Conservation (phyloP, 2,113 vertebrate species). For the Megaceryle maxima region DNA sequence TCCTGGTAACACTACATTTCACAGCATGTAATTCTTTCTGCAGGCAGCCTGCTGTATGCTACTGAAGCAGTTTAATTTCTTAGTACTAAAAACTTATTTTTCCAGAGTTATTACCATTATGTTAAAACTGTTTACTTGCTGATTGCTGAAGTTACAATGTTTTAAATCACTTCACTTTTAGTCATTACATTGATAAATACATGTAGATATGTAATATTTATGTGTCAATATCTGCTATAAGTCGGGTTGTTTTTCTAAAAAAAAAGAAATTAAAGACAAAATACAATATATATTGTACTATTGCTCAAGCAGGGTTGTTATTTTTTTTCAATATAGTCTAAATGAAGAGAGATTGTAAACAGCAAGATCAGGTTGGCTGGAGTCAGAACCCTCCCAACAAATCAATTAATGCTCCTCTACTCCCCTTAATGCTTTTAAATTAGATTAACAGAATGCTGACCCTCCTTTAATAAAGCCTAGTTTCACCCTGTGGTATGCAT, state of each 20-base stretch:
- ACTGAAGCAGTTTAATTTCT: background rate
- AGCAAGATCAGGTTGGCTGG: slow-evolving; percentile 8
- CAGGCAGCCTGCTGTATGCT: background rate
- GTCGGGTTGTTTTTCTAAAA: too few species aligned
- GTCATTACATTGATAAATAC: background rate
- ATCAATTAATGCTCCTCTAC: slow-evolving; percentile 53
- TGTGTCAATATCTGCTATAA: background rate
- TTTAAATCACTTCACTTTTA: background rate
- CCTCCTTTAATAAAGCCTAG: slow-evolving; percentile 52
- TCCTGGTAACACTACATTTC: background rate
- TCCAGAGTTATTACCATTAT: background rate
- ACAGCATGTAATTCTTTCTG: background rate
- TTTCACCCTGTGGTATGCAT: slow-evolving; percentile 30
- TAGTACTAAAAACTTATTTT: background rate
- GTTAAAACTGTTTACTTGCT: background rate
- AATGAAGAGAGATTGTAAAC: background rate
- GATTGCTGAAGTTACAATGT: background rate
- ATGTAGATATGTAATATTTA: background rate
- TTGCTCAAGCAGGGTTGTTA: background rate
- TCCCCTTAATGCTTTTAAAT: slow-evolving; percentile 62
- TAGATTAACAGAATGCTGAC: slow-evolving; percentile 58
- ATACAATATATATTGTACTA: background rate
- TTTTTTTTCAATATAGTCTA: background rate
- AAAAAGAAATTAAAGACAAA: background rate
- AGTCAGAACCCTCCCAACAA: slow-evolving; percentile 48